Percentiles rank a stretch among this genome's conserved stretches.
These are phyloP conservation scores for Ectemnius cavifrons DNA, from an alignment of 2,888 invertebrate genomes.

Conservation along the genomic window DNA sequence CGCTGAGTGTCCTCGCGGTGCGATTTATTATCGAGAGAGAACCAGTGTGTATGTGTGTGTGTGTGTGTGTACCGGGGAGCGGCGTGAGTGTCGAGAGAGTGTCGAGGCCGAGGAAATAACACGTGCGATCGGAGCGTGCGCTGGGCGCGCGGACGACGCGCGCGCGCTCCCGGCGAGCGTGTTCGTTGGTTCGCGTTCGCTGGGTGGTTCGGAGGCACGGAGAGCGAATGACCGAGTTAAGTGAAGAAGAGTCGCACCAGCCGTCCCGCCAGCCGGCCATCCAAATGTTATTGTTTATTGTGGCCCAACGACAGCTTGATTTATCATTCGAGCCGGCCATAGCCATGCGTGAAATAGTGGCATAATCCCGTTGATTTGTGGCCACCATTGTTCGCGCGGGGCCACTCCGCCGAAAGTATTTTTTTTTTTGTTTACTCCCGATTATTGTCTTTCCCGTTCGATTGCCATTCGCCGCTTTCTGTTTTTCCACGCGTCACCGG, in stretches of 20 bases:
- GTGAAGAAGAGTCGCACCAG: slow-evolving; percentile 67
- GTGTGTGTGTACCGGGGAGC: slow-evolving; percentile 41
- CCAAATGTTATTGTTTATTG: slow-evolving; percentile 75
- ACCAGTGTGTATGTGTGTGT: slow-evolving; percentile 12
- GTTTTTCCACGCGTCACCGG: slow-evolving; percentile 23
- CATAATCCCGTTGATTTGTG: slow-evolving; percentile 77
- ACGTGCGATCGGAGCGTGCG: slow-evolving; percentile 56
- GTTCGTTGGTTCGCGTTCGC: too few relatives aligned
- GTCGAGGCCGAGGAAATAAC: slow-evolving; percentile 60
- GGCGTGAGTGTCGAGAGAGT: slow-evolving; percentile 33
- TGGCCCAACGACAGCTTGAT: slow-evolving; percentile 73
- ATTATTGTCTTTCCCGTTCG: slow-evolving; percentile 58
- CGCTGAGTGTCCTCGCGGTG: slow-evolving; percentile 51
- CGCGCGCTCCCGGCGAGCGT: too few relatives aligned
- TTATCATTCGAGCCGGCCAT: slow-evolving; percentile 71
- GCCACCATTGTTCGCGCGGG: slow-evolving; percentile 71
- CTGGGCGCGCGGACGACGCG: slow-evolving; percentile 19
- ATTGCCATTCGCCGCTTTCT: slow-evolving; percentile 37
- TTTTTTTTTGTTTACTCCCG: slow-evolving; percentile 60
- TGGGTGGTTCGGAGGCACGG: not conserved
- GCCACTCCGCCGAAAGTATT: slow-evolving; percentile 69
- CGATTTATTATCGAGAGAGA: slow-evolving; percentile 57
- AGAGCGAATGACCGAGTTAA: slow-evolving; percentile 67
- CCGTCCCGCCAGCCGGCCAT: slow-evolving; percentile 66
- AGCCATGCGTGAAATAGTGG: slow-evolving; percentile 75